These are phyloP conservation scores for Acheta domesticus DNA, from an alignment of 2,888 invertebrate genomes.

Conservation along the genomic window DNA sequence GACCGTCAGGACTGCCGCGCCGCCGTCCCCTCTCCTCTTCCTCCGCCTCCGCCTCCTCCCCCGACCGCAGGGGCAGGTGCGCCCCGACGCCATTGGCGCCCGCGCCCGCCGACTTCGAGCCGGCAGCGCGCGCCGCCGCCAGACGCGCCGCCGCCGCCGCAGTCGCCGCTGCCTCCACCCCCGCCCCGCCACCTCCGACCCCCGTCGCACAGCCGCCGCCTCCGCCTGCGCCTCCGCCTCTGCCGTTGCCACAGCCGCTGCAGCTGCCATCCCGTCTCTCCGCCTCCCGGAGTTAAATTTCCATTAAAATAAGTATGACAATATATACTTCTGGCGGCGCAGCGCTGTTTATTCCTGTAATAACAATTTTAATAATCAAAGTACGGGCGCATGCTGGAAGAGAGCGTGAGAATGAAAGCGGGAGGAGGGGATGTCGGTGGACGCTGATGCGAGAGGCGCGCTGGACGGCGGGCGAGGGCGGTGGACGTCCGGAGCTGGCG, in stretches of 20 bases:
- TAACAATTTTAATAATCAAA: slow-evolving; percentile 18
- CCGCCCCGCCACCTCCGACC: neutral
- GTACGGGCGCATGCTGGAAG: neutral
- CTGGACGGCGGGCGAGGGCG: neutral
- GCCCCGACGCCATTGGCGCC: slow-evolving; percentile 10
- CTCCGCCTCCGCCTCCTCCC: neutral
- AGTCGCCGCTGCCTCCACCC: neutral
- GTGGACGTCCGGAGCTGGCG: neutral
- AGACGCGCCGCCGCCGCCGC: slow-evolving; percentile 9
- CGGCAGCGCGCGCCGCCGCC: slow-evolving; percentile 2
- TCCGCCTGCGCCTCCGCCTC: neutral
- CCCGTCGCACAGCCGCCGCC: neutral
- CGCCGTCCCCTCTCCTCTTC: neutral
- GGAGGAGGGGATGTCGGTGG: neutral
- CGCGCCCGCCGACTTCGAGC: neutral
- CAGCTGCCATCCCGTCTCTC: neutral
- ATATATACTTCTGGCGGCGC: slow-evolving; percentile 4
- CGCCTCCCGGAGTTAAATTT: slow-evolving; percentile 18
- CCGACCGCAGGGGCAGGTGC: slow-evolving; percentile 18
- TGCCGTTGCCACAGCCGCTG: neutral
- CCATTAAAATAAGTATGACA: slow-evolving; percentile 18
- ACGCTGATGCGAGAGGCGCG: slow-evolving; percentile 3
- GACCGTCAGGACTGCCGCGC: neutral
- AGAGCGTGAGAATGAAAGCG: slow-evolving; percentile 10
- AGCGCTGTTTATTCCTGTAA: neutral